Base-by-base conservation (phyloP, 2,888 invertebrate species). In the Stomorhina lunata region DNA sequence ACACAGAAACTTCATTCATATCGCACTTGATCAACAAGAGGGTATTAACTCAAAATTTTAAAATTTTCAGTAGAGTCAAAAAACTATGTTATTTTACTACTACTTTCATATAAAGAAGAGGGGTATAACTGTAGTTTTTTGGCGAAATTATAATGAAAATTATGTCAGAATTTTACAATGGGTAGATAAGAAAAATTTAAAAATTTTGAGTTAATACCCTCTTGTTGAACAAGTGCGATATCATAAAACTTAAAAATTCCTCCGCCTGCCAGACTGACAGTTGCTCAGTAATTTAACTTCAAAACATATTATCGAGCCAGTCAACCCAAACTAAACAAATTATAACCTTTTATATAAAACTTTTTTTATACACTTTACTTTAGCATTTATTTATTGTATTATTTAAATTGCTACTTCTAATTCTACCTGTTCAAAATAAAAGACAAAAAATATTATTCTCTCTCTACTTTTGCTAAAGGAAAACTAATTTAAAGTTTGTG, bases 261-360 rank as follows among this genome's bases (percentile, higher is more conserved):
- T 32, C 27, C 15, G 63, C 15, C 37, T 29, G 12, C 29, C 45
- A 48, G 65, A 71, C 55, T 22, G 50, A 29, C 65, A 66, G 12
- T 10, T 37, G 4, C 12, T 4, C 32, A 66, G 37, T 9, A 29
- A 73, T 73, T 73, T 50, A 80, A 73, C 37, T 48, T 20, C 45
- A 15, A 12, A 59, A 34, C 55, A 27, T 45, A 20, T 17, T 22
- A 37, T 6, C 59, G 68, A 68, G 59, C 48, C 57, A 76, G 45
- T 57, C 66, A 57, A 59, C 37, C 55, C 45, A 79, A 66, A 50
- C 72, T 57, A 72, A 72, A 66, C 72, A 73, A 79, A 80, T 72
- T 80, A 79, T 79, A 72, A 72, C 65, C 40, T 66, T 72, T 71
- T 77, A 53, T n/a, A n/a, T n/a, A n/a, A n/a, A 20, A 55, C 32